These are phyloP conservation scores for Odontamblyopus lacepedii DNA, from an alignment of 2,797 vertebrate genomes.

Conservation along the genomic window DNA sequence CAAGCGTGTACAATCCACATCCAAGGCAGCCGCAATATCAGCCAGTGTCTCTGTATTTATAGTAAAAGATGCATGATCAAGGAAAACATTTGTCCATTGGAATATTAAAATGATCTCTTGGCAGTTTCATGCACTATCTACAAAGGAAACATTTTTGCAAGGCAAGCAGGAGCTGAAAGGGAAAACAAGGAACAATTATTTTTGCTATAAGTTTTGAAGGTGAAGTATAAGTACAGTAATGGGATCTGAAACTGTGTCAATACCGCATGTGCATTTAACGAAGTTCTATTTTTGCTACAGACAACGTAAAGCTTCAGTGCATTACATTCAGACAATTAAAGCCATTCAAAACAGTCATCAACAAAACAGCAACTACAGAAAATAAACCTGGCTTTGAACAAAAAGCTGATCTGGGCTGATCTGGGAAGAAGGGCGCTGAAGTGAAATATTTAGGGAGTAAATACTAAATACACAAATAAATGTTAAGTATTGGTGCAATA, in stretches of 20 bases:
- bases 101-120: slow-evolving; percentile 11
- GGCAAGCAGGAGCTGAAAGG: slow-evolving; percentile 25
- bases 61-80: background rate
- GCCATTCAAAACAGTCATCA: slow-evolving; percentile 38
- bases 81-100: slow-evolving; percentile 5
- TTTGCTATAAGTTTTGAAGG: slow-evolving; percentile 8
- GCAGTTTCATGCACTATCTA: slow-evolving; percentile 3
- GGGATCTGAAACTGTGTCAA: background rate
- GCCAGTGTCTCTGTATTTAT: background rate
- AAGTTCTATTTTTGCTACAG: slow-evolving; percentile 8
- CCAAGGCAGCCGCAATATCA: background rate
- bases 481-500: slow-evolving; percentile 43
- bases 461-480: slow-evolving; percentile 31
- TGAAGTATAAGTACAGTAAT: background rate
- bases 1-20: background rate
- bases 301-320: slow-evolving; percentile 17
- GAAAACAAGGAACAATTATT: slow-evolving; percentile 22
- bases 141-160: slow-evolving; percentile 30
- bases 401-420: slow-evolving; percentile 10
- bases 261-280: background rate
- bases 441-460: slow-evolving; percentile 20
- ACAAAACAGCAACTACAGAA: slow-evolving; percentile 35
- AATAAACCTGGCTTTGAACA: slow-evolving; percentile 15
- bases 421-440: slow-evolving; percentile 28
- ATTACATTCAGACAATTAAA: slow-evolving; percentile 49